Base-by-base conservation (phyloP, 2,113 vertebrate species). In the Limnothrissa miodon region DNA sequence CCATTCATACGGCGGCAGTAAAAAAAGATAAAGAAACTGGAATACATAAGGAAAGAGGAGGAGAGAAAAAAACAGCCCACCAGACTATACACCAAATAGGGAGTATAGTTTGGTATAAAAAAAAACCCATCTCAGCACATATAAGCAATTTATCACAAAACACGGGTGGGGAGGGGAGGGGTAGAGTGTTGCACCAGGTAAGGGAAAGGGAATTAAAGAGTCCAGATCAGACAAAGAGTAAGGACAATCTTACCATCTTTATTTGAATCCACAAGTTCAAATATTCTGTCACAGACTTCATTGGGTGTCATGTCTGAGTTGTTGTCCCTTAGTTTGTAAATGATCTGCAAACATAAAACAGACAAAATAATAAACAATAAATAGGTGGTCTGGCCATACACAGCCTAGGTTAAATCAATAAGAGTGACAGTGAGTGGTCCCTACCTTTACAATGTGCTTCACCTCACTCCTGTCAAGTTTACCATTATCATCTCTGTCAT, bases 401-500 rank as follows among this genome's bases (percentile, higher is more conserved):
- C 11, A 56, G 53, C 5, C 10, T 70, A 36, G 10, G 11, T 13
- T 11, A 70, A 70, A 36, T 66, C n/a, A n/a, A n/a, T n/a, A n/a
- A 42, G 42, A 6, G 13, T 33, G 25, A 13, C 29, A 62, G n/a
- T 29, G 11, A 25, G 8, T 29, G n/a, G 56, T 25, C 23, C 62
- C 36, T 11, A 96, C 96, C 94, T 91, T 92, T 0, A 96, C 94
- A 81, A 97, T 91, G 8, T 91, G 91, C 59, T 94, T 93, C 84
- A 96, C 88, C 42, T 97, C 96, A 0, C 91, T 85, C 5, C 92
- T 83, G 90, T 97, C 96, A 59, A 96, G 88, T 83, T 93, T 95
- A 51, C 96, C 96, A 0, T 96, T 96, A 6, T 95, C 95, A 15
- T 96, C 95, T 19, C 92, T 94, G 86, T 96, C 96, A 53, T 96